Base-by-base conservation (phyloP, 2,797 vertebrate genomes). In the Pangasius krempfi region DNA sequence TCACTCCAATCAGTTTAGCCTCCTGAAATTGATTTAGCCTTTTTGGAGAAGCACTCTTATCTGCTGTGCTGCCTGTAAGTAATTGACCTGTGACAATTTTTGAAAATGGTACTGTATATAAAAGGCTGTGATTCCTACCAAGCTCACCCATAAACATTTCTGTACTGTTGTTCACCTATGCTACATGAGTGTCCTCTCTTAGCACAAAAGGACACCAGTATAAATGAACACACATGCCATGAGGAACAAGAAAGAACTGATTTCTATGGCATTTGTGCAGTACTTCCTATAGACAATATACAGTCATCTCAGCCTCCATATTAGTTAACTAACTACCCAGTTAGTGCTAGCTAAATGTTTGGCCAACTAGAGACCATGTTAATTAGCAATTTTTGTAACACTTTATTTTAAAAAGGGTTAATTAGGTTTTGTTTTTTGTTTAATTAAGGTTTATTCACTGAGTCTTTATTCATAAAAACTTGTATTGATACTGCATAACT, bases 1-100 rank as follows among this genome's bases (percentile, higher is more conserved):
- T 88, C 27, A 33, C 75, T 84, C 52, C 50, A 50, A 89, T 90
- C 85, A 89, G 40, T 87, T 90, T 85, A 82, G 82, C 75, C 56
- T 90, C 79, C 47, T 83, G 83, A 78, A 85, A 89, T 88, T 37
- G 81, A 75, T 75, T 86, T 83, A 84, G 78, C 78, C 66, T 88
- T 79, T 78, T 64, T 50, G 72, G 78, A 52, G 54, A 84, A 78
- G 82, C 64, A 8, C 14, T 89, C 84, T 86, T 81, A 88, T 84
- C 85, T 88, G 50, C 54, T 10, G 30, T 54, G 16, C 78, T 56
- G 52, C 66, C 20, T 68, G 50, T 85, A 85, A 88, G 80, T 88
- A 88, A 82, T 85, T 79, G 79, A 64, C 73, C 82, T 22, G 40
- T 56, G 87, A 85, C 87, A 85, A 86, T 78, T 86, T 84, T 86